A percentile compares a stretch with the other conserved stretches of the same genome.
Conservation (phyloP, 2,113 vertebrate genomes). For the Labeo rohita region DNA sequence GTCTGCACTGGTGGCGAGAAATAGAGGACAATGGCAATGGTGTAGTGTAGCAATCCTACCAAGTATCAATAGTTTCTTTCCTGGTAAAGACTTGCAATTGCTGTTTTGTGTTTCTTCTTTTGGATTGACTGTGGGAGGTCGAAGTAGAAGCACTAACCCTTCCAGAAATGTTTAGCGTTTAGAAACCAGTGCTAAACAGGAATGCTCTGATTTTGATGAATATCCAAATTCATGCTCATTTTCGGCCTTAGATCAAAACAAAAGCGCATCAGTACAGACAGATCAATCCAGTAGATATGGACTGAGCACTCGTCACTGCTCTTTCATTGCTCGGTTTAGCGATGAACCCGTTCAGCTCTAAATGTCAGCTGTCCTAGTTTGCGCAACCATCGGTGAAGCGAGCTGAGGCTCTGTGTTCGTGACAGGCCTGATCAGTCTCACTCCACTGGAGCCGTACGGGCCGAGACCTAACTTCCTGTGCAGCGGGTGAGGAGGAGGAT, state of each 20-base stretch:
- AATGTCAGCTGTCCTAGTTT: constrained; percentile 54
- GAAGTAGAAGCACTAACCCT: background rate
- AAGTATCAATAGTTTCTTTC: constrained; percentile 29
- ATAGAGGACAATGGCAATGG: constrained; percentile 48
- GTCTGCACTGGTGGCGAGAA: constrained; percentile 54
- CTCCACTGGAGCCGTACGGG: constrained; percentile 66
- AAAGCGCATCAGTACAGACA: background rate
- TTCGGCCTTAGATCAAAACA: background rate
- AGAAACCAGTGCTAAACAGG: background rate
- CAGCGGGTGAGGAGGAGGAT: constrained; percentile 26
- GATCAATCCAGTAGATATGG: background rate
- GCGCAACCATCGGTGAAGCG: constrained; percentile 55
- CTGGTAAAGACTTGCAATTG: constrained; percentile 2
- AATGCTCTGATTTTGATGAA: background rate
- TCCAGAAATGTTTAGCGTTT: background rate
- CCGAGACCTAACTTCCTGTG: constrained; percentile 62
- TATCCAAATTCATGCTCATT: background rate
- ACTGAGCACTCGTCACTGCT: constrained; percentile 13
- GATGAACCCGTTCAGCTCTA: constrained; percentile 17
- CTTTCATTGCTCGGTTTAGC: constrained; percentile 19
- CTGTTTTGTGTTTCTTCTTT: constrained; percentile 6
- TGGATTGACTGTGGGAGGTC: background rate
- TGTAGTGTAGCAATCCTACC: background rate
- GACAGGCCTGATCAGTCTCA: constrained; percentile 66
- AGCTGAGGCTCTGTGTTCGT: constrained; percentile 55